phyloP scores from a whole-genome alignment of 2,888 invertebrate genomes.

The Gymnocheta viridis region DNA sequence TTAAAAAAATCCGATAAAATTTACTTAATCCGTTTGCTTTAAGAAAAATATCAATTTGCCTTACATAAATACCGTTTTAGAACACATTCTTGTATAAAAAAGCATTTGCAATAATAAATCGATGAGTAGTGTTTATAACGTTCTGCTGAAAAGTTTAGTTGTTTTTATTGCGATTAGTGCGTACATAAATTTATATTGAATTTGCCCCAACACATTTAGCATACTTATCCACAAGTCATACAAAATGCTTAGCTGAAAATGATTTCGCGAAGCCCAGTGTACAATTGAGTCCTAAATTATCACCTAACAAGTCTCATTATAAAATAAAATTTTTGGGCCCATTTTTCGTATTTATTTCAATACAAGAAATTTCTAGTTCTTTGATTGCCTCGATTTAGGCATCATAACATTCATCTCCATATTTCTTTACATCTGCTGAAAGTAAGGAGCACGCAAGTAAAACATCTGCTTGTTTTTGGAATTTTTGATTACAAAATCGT shows the following conservation, averaged over 20 bases:
- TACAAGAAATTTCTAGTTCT: neutral
- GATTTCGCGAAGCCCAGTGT: constrained; percentile 9
- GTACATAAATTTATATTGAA: no score
- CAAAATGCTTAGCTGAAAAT: constrained; percentile 5
- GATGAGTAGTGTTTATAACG: no score
- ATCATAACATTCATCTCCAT: constrained; percentile 5
- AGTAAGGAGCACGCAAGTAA: constrained; percentile 20
- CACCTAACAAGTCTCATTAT: neutral
- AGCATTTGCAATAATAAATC: no score
- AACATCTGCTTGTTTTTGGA: neutral
- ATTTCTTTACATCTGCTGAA: neutral
- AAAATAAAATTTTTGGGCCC: neutral
- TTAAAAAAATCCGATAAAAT: no score
- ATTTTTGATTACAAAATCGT: constrained; percentile 19
- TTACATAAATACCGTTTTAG: no score
- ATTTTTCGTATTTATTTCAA: neutral
- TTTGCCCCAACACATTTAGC: no score
- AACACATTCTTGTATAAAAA: no score
- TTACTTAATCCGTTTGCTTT: no score
- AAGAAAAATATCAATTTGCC: no score
- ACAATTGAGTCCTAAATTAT: neutral
- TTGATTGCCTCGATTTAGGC: neutral
- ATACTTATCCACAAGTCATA: no score
- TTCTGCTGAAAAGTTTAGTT: no score
- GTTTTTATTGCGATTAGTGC: no score